Evolutionary conservation across 2,113 vertebrate species (phyloP).

Genomic region (Lophotis ruficrista): DNA sequence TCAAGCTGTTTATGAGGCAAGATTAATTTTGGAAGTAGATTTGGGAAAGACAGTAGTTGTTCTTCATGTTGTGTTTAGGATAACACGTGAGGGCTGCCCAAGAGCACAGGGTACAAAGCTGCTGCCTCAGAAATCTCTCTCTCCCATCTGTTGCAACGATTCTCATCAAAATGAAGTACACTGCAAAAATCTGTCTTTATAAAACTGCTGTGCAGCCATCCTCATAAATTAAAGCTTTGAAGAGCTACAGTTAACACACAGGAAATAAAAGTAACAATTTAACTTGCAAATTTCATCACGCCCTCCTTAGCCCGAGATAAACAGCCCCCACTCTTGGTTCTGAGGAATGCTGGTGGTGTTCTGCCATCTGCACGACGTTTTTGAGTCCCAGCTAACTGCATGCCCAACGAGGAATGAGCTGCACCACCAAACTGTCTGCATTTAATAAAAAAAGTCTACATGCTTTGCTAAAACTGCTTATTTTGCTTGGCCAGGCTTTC

Average conservation of each 20-base stretch:
- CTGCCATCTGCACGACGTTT: not conserved
- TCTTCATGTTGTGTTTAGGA: no score
- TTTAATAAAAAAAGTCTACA: constrained; percentile 39
- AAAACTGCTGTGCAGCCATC: not conserved
- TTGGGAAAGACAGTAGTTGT: not conserved
- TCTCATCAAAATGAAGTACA: not conserved
- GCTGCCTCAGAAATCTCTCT: not conserved
- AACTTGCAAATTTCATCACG: not conserved
- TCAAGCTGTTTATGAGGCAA: not conserved
- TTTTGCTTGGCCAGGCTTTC: constrained; percentile 42
- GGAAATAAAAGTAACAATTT: not conserved
- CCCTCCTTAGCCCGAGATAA: not conserved
- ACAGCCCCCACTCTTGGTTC: not conserved
- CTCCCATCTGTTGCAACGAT: not conserved
- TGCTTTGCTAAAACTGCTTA: constrained; percentile 4
- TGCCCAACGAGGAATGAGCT: not conserved
- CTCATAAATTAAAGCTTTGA: not conserved
- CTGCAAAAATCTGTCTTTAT: not conserved
- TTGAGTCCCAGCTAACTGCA: not conserved
- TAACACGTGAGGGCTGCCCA: not conserved
- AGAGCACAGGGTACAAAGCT: not conserved
- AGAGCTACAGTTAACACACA: not conserved
- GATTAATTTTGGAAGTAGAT: not conserved
- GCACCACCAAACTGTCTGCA: constrained; percentile 28
- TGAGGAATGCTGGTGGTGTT: not conserved